Evolutionary conservation across 2,113 vertebrate species (phyloP).

Genomic region (Callionymus lyra): DNA sequence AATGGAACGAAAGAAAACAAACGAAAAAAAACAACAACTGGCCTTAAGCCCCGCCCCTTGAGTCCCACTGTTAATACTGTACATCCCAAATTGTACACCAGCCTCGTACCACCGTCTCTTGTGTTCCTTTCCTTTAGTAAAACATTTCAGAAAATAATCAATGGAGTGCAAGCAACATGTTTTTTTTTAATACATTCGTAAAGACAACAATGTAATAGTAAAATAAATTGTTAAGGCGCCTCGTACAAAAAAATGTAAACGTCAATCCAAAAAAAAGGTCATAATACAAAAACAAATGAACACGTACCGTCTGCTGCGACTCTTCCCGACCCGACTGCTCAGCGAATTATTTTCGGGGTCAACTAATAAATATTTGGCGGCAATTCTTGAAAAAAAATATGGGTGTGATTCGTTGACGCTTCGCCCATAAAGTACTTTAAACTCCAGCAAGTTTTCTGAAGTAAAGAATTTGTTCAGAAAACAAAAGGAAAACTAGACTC

Average conservation of each 20-base stretch:
- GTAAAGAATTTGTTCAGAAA: too few species aligned
- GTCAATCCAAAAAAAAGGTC: constrained; percentile 51
- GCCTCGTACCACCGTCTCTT: constrained; percentile 30
- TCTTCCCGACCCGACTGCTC: too few species aligned
- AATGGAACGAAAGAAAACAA: constrained; percentile 25
- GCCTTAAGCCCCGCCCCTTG: constrained; percentile 42
- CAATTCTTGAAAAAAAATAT: too few species aligned
- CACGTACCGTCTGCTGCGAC: too few species aligned
- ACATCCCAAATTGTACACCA: constrained; percentile 46
- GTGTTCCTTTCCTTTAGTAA: constrained; percentile 56
- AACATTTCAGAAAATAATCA: constrained; percentile 45
- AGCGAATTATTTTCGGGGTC: too few species aligned
- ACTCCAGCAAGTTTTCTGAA: too few species aligned
- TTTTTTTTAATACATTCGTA: constrained; percentile 38
- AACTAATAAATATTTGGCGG: too few species aligned
- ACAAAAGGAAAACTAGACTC: too few species aligned
- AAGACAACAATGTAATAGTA: constrained; percentile 19
- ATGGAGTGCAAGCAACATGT: constrained; percentile 53
- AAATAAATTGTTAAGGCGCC: constrained; percentile 41
- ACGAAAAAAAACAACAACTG: constrained; percentile 24
- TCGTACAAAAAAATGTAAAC: constrained; percentile 43
- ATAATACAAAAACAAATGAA: constrained; percentile 26
- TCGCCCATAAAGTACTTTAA: too few species aligned
- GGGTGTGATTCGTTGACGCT: too few species aligned
- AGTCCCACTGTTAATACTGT: constrained; percentile 42